Percentiles rank a stretch among this genome's conserved stretches.
These are phyloP conservation scores for Unio delphinus DNA, from an alignment of 2,888 invertebrate genomes.

Conservation along the genomic window DNA sequence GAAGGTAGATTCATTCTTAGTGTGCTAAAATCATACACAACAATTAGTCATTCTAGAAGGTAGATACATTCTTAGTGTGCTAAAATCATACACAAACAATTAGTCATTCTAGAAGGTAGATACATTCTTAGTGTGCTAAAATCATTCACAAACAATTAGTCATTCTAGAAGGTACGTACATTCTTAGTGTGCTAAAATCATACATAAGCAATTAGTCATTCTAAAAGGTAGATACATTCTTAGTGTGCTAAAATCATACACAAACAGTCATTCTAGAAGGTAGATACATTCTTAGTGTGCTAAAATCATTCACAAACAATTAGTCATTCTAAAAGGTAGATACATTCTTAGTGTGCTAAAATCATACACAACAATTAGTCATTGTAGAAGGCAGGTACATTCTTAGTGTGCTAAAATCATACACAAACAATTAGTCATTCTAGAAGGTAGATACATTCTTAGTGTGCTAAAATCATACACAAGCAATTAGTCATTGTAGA, in stretches of 20 bases:
- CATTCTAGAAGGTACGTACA: conserved; percentile 83
- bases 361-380: conserved; percentile 87
- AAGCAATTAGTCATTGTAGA: conserved; percentile 88
- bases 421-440: conserved; percentile 86
- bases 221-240: too few species aligned
- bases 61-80: conserved; percentile 61
- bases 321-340: too few species aligned
- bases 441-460: conserved; percentile 79
- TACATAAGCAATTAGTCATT: too few species aligned
- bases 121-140: conserved; percentile 72
- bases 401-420: conserved; percentile 77
- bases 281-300: too few species aligned
- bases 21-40: conserved; percentile 80
- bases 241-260: too few species aligned
- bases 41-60: conserved; percentile 90
- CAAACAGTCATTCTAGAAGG: too few species aligned
- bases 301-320: too few species aligned
- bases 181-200: too few species aligned
- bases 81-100: conserved; percentile 86
- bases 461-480: conserved; percentile 79
- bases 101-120: conserved; percentile 86
- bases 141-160: conserved; percentile 86
- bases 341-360: conserved; percentile 72
- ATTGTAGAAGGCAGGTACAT: conserved; percentile 83
- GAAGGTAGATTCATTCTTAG: conserved; percentile 77